Evolutionary conservation across 2,888 invertebrate species (phyloP), one percentile per base, ranked within the genome.

Genomic region (Eumacrocentrus americanus): DNA sequence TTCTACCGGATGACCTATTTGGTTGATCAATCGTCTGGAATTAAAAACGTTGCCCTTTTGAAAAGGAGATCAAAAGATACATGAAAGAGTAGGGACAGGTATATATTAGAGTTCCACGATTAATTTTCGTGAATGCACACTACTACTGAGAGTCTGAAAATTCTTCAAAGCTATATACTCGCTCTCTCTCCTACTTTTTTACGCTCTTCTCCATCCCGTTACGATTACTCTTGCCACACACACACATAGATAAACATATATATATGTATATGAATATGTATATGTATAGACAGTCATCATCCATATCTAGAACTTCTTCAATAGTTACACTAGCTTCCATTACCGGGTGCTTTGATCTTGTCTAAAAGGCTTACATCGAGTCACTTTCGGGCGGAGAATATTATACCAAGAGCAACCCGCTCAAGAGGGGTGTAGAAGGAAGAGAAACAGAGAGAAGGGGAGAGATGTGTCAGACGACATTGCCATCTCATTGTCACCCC

Each of bases 261-360:
- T 52, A 37, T n/a, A 35, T 52, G 35, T 59, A 42, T 29, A 29
- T 38, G 18, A n/a, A 29, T 29, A 9, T 29, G 29, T 29, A 9
- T 35, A 35, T 52, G 35, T n/a, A n/a, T n/a, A n/a, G n/a, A n/a
- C n/a, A n/a, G n/a, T n/a, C n/a, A 53, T 23, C 34, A 47, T 59
- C 29, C 52, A 61, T 56, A 50, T 53, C 54, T 58, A 54, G 46
- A 63, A 64, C 61, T 63, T 62, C 61, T 63, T 62, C 67, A 63
- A 68, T 67, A 63, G 65, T 65, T 60, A 63, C 64, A 61, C 67
- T 63, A 64, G 62, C 61, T 46, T 67, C 65, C 68, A 69, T 69
- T 69, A 69, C 62, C 54, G 54, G 51, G 22, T 42, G 34, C 68
- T 69, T 69, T 69, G 68, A 69, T 69, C 68, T 69, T 67, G 60